Conservation (phyloP, 92 coral and sea anemone species). For the Desmophyllum pertusum region DNA sequence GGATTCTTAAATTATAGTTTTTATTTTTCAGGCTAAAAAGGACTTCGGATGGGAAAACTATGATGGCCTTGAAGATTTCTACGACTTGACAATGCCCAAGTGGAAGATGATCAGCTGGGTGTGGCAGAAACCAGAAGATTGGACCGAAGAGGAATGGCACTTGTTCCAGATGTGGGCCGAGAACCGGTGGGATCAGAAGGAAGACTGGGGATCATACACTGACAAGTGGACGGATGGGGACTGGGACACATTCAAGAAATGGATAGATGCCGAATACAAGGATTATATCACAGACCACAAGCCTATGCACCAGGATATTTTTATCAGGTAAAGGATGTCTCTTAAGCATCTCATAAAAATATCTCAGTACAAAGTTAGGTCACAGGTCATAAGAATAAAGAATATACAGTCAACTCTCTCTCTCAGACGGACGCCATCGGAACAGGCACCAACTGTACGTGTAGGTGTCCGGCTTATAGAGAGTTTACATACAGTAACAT, state of each 20-base stretch:
- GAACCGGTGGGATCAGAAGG: constrained; percentile 45
- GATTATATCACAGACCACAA: background rate
- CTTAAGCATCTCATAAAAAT: background rate
- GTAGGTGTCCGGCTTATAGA: too few relatives aligned
- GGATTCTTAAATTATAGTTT: too few relatives aligned
- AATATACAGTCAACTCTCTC: too few relatives aligned
- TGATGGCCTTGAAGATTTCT: constrained; percentile 54
- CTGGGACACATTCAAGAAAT: constrained; percentile 40
- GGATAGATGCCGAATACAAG: constrained; percentile 49
- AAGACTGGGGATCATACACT: constrained; percentile 21
- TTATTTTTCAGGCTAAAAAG: background rate
- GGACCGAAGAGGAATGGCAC: constrained; percentile 44
- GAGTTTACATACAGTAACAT: too few relatives aligned
- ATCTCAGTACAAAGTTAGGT: too few relatives aligned
- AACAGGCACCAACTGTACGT: too few relatives aligned
- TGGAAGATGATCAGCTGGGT: constrained; percentile 31
- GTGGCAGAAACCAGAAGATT: constrained; percentile 38
- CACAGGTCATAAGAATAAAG: too few relatives aligned
- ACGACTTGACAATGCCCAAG: constrained; percentile 25
- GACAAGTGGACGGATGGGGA: constrained; percentile 40
- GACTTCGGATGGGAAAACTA: constrained; percentile 60
- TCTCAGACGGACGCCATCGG: too few relatives aligned
- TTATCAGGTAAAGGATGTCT: constrained; percentile 38
- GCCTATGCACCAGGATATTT: constrained; percentile 49
- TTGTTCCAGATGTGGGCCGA: constrained; percentile 55